Evolutionary conservation across 2,888 invertebrate genomes (phyloP), one percentile per base, ranked within the genome.

Genomic region (Polia nebulosa): DNA sequence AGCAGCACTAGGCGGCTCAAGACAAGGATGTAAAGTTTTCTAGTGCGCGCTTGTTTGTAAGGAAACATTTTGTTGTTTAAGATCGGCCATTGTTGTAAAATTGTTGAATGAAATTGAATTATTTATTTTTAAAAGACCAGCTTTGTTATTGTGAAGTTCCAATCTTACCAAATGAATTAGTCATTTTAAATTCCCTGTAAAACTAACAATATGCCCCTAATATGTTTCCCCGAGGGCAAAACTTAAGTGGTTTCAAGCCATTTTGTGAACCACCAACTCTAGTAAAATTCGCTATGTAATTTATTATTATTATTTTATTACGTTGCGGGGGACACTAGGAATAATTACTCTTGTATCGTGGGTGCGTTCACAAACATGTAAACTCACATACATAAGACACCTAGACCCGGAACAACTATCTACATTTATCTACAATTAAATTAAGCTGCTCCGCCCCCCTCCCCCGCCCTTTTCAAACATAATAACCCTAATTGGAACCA

Each of bases 21-120:
- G 25, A 67, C 78, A 34, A 68, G 7, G 78, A 63, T 52, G 47
- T 49, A 53, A 63, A 76, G 47, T 60, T 56, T 20, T 55, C 29
- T 9, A 25, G 27, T 29, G 13, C 27, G 45, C n/a, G 41, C 25
- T 25, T 44, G 27, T 17, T 20, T 15, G 39, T 25, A 22, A 53
- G 39, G 29, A 22, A 53, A 45, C 57, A 44, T 71, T 57, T 57
- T 44, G 27, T 44, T 74, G 13, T 58, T 58, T 45, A 45, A 41
- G 53, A 44, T 64, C 20, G 29, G 13, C 27, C 22, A 36, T 25
- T 25, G 45, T n/a, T 34, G n/a, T 5, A 36, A 6, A 27, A 1
- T 51, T 60, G 27, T 34, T 1, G 29, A 34, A 62, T 20, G 8
- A 2, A 36, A 27, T 67, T 36, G 17, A 25, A 36, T 29, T 29